Conservation (phyloP, 2,888 invertebrate species). For the Smittia aterrima region DNA sequence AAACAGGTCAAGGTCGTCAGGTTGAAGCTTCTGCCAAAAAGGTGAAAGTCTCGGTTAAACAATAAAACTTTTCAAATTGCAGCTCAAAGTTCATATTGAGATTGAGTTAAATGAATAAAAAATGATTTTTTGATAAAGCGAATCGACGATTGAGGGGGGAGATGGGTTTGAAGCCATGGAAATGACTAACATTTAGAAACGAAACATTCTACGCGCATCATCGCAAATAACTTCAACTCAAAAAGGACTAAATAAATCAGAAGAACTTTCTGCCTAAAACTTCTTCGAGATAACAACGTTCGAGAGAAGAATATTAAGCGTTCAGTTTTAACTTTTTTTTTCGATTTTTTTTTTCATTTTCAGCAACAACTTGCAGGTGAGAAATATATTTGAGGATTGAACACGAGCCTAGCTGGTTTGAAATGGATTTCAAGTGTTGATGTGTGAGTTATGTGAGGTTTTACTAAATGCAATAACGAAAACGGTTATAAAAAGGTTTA, state of each 20-base stretch:
- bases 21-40: no score
- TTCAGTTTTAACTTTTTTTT: not conserved
- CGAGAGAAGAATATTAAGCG: not conserved
- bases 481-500: not conserved
- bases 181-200: slow-evolving; percentile 34
- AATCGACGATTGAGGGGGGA: not conserved
- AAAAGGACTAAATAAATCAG: not conserved
- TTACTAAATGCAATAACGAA: slow-evolving; percentile 15
- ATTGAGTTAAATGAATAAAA: not conserved
- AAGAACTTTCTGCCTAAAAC: not conserved
- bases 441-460: slow-evolving; percentile 21
- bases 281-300: not conserved
- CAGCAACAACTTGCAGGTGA: slow-evolving; percentile 26
- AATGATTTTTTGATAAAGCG: not conserved
- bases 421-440: not conserved
- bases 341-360: not conserved
- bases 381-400: not conserved
- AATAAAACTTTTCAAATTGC: not conserved
- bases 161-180: slow-evolving; percentile 16
- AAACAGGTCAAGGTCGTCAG: no score
- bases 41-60: no score
- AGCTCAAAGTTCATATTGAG: not conserved
- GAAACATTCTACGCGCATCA: slow-evolving; percentile 36
- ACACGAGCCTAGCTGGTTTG: slow-evolving; percentile 31
- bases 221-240: not conserved